Conservation (phyloP, 1,140 invertebrate species). For the Drosophila novamexicana region DNA sequence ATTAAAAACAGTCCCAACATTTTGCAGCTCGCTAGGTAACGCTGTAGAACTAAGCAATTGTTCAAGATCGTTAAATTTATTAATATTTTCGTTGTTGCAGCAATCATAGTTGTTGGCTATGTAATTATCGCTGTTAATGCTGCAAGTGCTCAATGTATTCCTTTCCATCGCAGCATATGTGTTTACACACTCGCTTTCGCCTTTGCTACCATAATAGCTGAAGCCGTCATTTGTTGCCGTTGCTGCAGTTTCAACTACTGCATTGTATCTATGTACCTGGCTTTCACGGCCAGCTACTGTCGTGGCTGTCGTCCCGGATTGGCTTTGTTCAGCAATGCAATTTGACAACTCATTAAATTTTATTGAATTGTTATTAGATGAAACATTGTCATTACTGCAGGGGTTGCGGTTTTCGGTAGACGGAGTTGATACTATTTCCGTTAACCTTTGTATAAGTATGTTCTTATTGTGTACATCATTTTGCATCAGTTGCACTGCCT, state of each 20-base stretch:
- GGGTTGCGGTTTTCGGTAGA: conserved; percentile 44
- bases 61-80: conserved; percentile 80
- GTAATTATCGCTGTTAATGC: conserved; percentile 43
- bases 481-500: conserved; percentile 44
- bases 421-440: conserved; percentile 7
- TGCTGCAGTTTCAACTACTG: conserved; percentile 12
- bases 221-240: conserved; percentile 44
- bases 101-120: conserved; percentile 15
- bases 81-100: conserved; percentile 57
- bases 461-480: conserved; percentile 21
- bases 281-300: conserved; percentile 5
- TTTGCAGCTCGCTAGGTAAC: conserved; percentile 14
- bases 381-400: conserved; percentile 56
- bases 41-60: conserved; percentile 52
- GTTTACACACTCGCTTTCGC: conserved; percentile 1
- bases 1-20: conserved; percentile 6
- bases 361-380: conserved; percentile 82
- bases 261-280: conserved; percentile 15
- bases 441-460: conserved; percentile 27
- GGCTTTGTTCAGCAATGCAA: conserved; percentile 82
- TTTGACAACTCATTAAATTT: conserved; percentile 84
- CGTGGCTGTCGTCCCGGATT: conserved; percentile 44
- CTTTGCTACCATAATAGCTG: conserved; percentile 10
- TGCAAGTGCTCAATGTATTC: conserved; percentile 68
- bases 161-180: conserved; percentile 58